Evolutionary conservation across 2,888 invertebrate genomes (phyloP), one percentile per base, ranked within the genome.

Genomic region (Octonoba sinensis): DNA sequence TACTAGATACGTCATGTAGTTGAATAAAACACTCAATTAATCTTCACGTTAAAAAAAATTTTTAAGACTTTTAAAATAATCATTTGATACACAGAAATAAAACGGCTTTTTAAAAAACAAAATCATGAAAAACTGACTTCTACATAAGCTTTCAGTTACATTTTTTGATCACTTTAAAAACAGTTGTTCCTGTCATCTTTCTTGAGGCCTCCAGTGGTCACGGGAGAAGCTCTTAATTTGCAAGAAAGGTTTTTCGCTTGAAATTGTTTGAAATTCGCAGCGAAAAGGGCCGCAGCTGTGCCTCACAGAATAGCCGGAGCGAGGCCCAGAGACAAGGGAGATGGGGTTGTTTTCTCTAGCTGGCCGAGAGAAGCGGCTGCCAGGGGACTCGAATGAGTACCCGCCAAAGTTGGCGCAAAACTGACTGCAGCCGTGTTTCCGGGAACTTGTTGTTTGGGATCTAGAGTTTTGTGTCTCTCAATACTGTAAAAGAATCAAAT

Each of bases 181-280:
- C 36, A 36, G 36, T 36, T 82, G 64, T 79, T 79, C 18, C 77
- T 49, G 15, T 79, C 73, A 1, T 82, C 82, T 51, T 82, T 82
- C 65, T 75, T 75, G 49, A 82, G 65, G 13, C 62, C 64, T 12
- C 27, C 51, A 8, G 72, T 13, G 16, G 64, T 72, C 2, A 57
- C 71, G 8, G 78, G 36, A 0, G 78, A 27, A 22, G 78, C 59
- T 27, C 71, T 56, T 51, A 82, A 69, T 47, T 82, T 82, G 59
- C 59, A 74, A 16, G 82, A 57, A n/a, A 82, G 51, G 18, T 56
- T 51, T 44, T 74, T 70, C 11, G 74, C 75, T 46, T 82, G 82
- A n/a, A 82, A 65, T 49, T 81, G 74, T 47, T 73, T 74, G 70
- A 81, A 74, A 46, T 82, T 82, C 12, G 78, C 70, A 12, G 78